phyloP scores from a whole-genome alignment of 35 echinoderm and acorn worm genomes.

The Holothuria glaberrima region DNA sequence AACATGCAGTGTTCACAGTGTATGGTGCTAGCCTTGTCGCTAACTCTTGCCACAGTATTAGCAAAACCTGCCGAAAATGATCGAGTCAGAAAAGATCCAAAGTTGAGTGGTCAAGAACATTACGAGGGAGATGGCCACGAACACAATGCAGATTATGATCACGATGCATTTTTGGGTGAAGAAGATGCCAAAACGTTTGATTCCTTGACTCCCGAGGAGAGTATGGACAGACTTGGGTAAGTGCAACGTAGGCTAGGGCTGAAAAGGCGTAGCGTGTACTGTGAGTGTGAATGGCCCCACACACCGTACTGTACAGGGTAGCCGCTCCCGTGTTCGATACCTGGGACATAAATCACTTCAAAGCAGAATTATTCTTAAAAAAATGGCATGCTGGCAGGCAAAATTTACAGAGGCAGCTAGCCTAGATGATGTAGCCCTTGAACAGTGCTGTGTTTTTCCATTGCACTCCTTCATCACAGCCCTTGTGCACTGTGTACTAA shows the following conservation, averaged over 20 bases:
- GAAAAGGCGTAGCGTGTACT: background rate
- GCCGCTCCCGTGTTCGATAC: too few species aligned
- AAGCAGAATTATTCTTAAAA: too few species aligned
- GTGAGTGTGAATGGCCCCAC: too few species aligned
- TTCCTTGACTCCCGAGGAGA: constrained; percentile 88
- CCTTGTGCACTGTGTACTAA: too few species aligned
- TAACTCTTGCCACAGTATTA: constrained; percentile 16
- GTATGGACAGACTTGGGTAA: constrained; percentile 90
- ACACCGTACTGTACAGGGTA: too few species aligned
- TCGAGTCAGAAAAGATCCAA: constrained; percentile 60
- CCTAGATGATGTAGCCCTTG: too few species aligned
- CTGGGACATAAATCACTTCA: too few species aligned
- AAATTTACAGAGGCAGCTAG: too few species aligned
- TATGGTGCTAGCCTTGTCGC: constrained; percentile 19
- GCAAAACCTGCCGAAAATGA: constrained; percentile 89
- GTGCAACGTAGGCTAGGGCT: background rate
- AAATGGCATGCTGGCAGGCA: too few species aligned
- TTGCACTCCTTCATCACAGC: too few species aligned
- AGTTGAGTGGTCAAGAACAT: constrained; percentile 90
- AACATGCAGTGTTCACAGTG: constrained; percentile 48
- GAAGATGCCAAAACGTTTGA: constrained; percentile 87
- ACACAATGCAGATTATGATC: constrained; percentile 94
- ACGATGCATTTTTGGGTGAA: constrained; percentile 92
- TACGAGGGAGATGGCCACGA: constrained; percentile 80
- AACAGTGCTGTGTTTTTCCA: too few species aligned